Base-by-base conservation (phyloP, 2,113 vertebrate species). In the Tretioscincus oriximinensis region DNA sequence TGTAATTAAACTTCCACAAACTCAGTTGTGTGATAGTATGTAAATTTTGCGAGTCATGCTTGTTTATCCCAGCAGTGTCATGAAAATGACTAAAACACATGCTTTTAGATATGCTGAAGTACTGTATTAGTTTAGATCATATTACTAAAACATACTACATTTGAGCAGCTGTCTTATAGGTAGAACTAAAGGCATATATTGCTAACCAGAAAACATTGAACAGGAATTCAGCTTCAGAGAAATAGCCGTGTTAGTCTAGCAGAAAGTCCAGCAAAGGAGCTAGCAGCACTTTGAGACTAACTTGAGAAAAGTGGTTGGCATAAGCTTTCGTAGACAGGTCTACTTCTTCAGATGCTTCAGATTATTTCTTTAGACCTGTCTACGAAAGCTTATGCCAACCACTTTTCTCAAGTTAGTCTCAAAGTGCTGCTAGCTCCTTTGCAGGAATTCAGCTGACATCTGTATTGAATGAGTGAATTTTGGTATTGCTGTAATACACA, bases 1-100 rank as follows among this genome's bases (percentile, higher is more conserved):
- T 82, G 80, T 91, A 90, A 92, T 93, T 89, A 87, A 91, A 90
- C 81, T 87, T 90, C 75, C 51, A 66, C 51, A 81, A 91, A 28
- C 81, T 61, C 68, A 83, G 58, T 28, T 69, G 58, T 85, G 29
- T 66, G 83, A 80, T 49, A 82, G 83, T 73, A 76, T 71, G 73
- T 41, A 81, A 80, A 81, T 89, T 74, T 81, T 81, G 69, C 77
- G 64, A 85, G 82, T n/a, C 64, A 85, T 82, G 31, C 47, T 90
- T 88, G 83, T 82, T 82, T 72, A 61, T 83, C 66, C 65, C 65
- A 54, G 71, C 28, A 80, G 64, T 75, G 72, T 22, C 66, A 70
- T 75, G 75, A 64, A 84, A 69, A 54, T 64, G 78, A 80, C 26
- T 64, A 29, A 74, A 75, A 47, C 69, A 29, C 24, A 51, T 64